phyloP scores from a whole-genome alignment of 2,888 invertebrate genomes.

The Bhutanitis thaidina region DNA sequence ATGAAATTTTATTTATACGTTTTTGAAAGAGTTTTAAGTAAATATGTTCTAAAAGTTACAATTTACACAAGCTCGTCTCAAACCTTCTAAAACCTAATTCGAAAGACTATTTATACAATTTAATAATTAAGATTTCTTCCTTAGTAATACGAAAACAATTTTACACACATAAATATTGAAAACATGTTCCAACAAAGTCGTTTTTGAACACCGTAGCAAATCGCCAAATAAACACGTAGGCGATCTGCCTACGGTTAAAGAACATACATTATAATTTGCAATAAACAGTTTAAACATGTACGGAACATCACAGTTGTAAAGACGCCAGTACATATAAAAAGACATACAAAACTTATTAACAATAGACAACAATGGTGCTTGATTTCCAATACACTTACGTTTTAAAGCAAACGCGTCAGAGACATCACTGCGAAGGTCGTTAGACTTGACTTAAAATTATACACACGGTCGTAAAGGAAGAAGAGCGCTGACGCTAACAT shows the following conservation, averaged over 20 bases:
- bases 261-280: not conserved
- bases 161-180: not conserved
- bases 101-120: too few relatives aligned
- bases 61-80: too few relatives aligned
- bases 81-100: too few relatives aligned
- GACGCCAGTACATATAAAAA: conserved; percentile 33
- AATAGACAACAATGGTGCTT: conserved; percentile 36
- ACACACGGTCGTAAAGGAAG: conserved; percentile 40
- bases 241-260: not conserved
- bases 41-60: too few relatives aligned
- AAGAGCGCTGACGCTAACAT: conserved; percentile 25
- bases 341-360: conserved; percentile 26
- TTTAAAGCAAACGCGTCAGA: conserved; percentile 27
- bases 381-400: conserved; percentile 37
- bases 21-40: too few relatives aligned
- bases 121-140: not conserved
- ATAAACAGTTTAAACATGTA: not conserved
- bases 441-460: conserved; percentile 45
- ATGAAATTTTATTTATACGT: too few relatives aligned
- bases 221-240: conserved; percentile 6
- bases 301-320: not conserved
- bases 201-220: conserved; percentile 1
- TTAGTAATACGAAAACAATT: not conserved
- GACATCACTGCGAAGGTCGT: conserved; percentile 44
- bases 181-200: not conserved